phyloP scores from a whole-genome alignment of 2,888 invertebrate genomes.

The Amphipyra berbera region DNA sequence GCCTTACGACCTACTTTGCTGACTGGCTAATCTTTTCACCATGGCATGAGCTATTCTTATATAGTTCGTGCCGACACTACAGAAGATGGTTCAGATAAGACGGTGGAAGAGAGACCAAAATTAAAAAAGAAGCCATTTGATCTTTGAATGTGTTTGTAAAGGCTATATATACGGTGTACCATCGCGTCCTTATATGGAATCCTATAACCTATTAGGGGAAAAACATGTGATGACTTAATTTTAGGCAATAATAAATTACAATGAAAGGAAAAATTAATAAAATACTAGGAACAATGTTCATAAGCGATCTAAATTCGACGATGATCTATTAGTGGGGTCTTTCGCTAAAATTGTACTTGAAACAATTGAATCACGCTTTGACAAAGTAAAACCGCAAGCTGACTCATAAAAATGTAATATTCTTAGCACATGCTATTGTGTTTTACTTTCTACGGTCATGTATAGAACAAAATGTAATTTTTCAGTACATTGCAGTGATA shows the following conservation, averaged over 20 bases:
- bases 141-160: too few relatives aligned
- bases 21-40: too few relatives aligned
- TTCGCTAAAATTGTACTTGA: constrained; percentile 63
- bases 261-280: constrained; percentile 11
- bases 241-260: constrained; percentile 2
- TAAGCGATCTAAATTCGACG: constrained; percentile 59
- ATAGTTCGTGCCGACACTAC: too few relatives aligned
- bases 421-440: constrained; percentile 54
- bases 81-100: too few relatives aligned
- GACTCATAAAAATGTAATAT: constrained; percentile 68
- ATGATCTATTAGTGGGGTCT: constrained; percentile 59
- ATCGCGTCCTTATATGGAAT: background rate
- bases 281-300: constrained; percentile 18
- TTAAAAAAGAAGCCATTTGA: too few relatives aligned
- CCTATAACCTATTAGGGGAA: background rate
- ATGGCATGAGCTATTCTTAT: too few relatives aligned
- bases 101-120: too few relatives aligned
- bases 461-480: constrained; percentile 48
- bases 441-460: constrained; percentile 69
- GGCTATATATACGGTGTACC: too few relatives aligned
- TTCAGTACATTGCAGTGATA: constrained; percentile 7
- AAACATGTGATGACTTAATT: background rate
- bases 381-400: constrained; percentile 61
- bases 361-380: constrained; percentile 70
- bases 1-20: too few relatives aligned